phyloP scores from a whole-genome alignment of 1,140 invertebrate genomes.

The Proctacanthus coquilletti region DNA sequence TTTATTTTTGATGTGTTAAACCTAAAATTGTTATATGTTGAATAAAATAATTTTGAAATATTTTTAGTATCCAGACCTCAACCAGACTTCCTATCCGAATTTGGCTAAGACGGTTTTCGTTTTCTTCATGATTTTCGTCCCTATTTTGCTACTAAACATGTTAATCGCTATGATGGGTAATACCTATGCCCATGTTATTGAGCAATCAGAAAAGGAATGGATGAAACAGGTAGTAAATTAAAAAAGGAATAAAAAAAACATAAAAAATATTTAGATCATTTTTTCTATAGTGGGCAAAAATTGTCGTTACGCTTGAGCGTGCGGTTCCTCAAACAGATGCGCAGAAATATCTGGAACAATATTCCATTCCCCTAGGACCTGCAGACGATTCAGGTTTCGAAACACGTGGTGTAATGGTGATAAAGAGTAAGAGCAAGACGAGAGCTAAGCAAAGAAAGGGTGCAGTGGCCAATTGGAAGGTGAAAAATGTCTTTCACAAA shows the following conservation, averaged over 20 bases:
- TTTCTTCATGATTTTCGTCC: constrained; percentile 94
- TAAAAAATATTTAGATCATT: not conserved
- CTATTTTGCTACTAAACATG: constrained; percentile 93
- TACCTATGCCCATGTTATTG: constrained; percentile 93
- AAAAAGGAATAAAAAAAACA: not conserved
- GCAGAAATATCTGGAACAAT: constrained; percentile 82
- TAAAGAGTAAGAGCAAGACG: constrained; percentile 93
- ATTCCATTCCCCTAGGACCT: constrained; percentile 80
- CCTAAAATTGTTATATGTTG: constrained; percentile 1
- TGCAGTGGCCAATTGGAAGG: constrained; percentile 96
- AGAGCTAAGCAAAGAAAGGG: constrained; percentile 90
- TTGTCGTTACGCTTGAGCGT: constrained; percentile 87
- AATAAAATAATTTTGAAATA: too few relatives aligned
- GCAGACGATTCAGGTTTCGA: constrained; percentile 68
- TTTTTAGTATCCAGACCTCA: constrained; percentile 79
- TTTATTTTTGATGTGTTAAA: constrained; percentile 5
- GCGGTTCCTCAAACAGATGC: constrained; percentile 80
- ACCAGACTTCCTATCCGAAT: constrained; percentile 75
- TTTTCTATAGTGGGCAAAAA: constrained; percentile 81
- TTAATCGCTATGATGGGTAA: constrained; percentile 99
- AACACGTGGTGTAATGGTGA: constrained; percentile 89
- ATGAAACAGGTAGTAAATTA: constrained; percentile 68
- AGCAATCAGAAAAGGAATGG: constrained; percentile 97
- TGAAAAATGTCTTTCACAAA: constrained; percentile 20
- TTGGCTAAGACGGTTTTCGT: constrained; percentile 89